These are phyloP conservation scores for Myathropa florea DNA, from an alignment of 2,888 invertebrate species.

Conservation along the genomic window DNA sequence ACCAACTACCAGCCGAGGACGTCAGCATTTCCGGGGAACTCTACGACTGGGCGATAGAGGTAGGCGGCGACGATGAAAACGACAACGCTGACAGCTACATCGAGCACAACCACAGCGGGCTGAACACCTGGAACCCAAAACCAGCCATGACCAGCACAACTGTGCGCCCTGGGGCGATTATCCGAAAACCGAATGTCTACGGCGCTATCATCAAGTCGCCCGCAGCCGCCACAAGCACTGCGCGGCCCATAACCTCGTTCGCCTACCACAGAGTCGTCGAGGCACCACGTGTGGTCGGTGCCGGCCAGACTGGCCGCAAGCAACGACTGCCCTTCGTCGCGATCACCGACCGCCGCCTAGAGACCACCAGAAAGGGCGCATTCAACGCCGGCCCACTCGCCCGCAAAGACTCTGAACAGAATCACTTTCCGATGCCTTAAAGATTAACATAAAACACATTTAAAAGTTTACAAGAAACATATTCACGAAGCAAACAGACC, in stretches of 20 bases:
- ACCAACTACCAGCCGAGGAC: constrained; percentile 77
- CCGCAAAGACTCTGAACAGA: constrained; percentile 79
- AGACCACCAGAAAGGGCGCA: constrained; percentile 75
- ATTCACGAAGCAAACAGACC: not conserved
- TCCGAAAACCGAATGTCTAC: constrained; percentile 56
- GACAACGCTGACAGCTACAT: constrained; percentile 39
- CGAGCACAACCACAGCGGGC: constrained; percentile 42
- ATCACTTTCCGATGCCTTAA: constrained; percentile 80
- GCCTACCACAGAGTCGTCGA: constrained; percentile 79
- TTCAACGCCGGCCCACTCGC: constrained; percentile 61
- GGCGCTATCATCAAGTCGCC: constrained; percentile 62
- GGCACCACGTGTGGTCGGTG: constrained; percentile 76
- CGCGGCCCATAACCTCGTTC: constrained; percentile 76
- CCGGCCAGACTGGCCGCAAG: constrained; percentile 76
- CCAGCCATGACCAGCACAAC: constrained; percentile 47
- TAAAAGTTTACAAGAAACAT: not conserved
- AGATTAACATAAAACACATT: constrained; percentile 17
- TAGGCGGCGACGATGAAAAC: constrained; percentile 30
- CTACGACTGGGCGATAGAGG: constrained; percentile 65
- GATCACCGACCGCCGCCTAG: constrained; percentile 80
- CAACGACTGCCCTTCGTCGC: constrained; percentile 80
- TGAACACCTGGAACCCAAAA: constrained; percentile 67
- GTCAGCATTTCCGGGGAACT: constrained; percentile 73
- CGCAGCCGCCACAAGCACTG: constrained; percentile 18
- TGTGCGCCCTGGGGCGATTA: constrained; percentile 41